Evolutionary conservation across 2,888 invertebrate genomes (phyloP).

Genomic region (Merodon equestris): DNA sequence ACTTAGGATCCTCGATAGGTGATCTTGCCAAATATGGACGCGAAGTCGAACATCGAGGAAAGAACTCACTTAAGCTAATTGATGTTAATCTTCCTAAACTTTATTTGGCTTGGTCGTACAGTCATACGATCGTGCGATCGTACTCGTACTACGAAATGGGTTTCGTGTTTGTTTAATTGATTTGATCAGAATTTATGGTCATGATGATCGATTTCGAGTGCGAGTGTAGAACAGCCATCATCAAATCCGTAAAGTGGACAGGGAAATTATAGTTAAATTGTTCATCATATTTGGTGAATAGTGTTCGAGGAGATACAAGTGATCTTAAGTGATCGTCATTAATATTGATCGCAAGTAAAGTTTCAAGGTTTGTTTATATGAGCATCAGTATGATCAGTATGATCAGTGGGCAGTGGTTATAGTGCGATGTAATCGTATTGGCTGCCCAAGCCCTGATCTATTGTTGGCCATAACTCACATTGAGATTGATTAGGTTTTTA

Average conservation of each 20-base stretch:
- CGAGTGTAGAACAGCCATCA: conserved; percentile 45
- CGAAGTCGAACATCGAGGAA: background rate
- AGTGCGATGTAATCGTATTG: no score
- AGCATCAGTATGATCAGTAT: no score
- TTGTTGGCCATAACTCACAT: background rate
- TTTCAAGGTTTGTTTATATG: background rate
- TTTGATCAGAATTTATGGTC: conserved; percentile 59
- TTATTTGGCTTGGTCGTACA: conserved; percentile 27
- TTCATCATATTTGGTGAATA: conserved; percentile 21
- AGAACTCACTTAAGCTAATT: conserved; percentile 42
- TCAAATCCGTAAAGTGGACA: conserved; percentile 29
- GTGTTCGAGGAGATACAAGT: conserved; percentile 10
- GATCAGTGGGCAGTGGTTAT: background rate
- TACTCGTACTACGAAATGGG: no score
- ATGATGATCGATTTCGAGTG: conserved; percentile 51
- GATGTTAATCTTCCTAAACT: conserved; percentile 32
- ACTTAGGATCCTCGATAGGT: conserved; percentile 38
- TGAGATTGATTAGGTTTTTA: background rate
- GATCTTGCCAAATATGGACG: conserved; percentile 42
- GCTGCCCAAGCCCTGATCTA: background rate
- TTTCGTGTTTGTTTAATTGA: conserved; percentile 49
- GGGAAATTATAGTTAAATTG: conserved; percentile 33
- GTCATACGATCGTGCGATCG: conserved; percentile 8
- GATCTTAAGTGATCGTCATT: conserved; percentile 19
- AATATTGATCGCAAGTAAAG: conserved; percentile 7